These are phyloP conservation scores for Phacellophora camtschatica DNA, from an alignment of 30 jellyfish, hydroid and myxozoan genomes.

Conservation along the genomic window DNA sequence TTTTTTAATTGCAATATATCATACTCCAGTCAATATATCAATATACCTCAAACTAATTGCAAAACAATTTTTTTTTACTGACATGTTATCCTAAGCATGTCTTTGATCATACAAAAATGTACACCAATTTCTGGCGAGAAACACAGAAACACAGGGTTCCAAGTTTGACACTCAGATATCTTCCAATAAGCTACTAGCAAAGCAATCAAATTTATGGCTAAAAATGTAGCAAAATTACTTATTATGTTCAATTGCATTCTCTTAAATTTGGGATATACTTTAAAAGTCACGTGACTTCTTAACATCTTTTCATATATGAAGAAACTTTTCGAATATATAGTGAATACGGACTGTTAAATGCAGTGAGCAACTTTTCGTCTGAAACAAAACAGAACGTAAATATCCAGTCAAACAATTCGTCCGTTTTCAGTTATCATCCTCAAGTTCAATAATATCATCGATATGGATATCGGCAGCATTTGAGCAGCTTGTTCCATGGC, in stretches of 20 bases:
- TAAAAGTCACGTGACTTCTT: constrained; percentile 13
- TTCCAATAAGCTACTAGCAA: neutral
- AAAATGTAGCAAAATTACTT: neutral
- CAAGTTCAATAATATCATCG: constrained; percentile 7
- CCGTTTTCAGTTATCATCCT: neutral
- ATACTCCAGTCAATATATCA: constrained; percentile 23
- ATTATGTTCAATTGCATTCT: neutral
- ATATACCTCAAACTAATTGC: constrained; percentile 27
- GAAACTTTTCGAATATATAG: neutral
- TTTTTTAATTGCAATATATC: too few relatives aligned
- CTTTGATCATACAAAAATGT: constrained; percentile 14
- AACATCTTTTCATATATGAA: neutral
- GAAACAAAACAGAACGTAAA: neutral
- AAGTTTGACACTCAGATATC: neutral
- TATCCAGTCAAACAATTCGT: constrained; percentile 12
- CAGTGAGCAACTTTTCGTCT: neutral
- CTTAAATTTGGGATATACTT: neutral
- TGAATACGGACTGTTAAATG: neutral
- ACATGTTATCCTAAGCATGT: constrained; percentile 1
- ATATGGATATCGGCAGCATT: constrained; percentile 1
- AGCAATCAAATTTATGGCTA: neutral
- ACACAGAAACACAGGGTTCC: constrained; percentile 3
- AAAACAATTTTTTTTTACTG: constrained; percentile 16
- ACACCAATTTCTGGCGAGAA: constrained; percentile 24
- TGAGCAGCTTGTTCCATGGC: constrained; percentile 41